Base-by-base conservation (phyloP, 2,888 invertebrate species). In the Notocelia uddmanniana region DNA sequence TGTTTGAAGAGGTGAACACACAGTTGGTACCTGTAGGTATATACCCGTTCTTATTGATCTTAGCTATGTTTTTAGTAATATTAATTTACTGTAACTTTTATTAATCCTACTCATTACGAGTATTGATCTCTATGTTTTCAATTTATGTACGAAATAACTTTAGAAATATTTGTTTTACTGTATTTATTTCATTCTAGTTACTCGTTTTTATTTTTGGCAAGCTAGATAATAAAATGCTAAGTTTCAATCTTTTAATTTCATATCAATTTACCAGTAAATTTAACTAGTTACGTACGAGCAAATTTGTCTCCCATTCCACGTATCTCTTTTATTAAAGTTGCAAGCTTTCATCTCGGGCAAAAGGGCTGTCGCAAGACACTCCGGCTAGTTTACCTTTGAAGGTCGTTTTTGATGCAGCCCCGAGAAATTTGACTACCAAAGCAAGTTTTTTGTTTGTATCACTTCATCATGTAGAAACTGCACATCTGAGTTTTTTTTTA, bases 301-400 rank as follows among this genome's bases (percentile, higher is more conserved):
- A 64, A 64, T 37, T 18, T 54, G 63, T 34, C 21, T 9, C 21
- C n/a, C 37, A 10, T 50, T 8, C 41, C 21, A 21, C 45, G 54
- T 59, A 41, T 67, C 54, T 66, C 66, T 60, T 71, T 70, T 52
- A 70, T 66, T 37, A 70, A 71, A 37, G 54, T 66, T 71, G 66
- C 71, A 67, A 45, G 54, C 59, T 71, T 67, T 71, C 59, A 67
- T 60, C 71, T 67, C 54, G 23, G 50, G 45, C 48, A 60, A 60
- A 54, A 64, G 48, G 23, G 59, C 59, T 31, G 66, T 67, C 54
- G 54, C 45, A 52, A 50, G 66, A 13, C 45, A 67, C 71, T 67
- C 18, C 71, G 60, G 71, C 54, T 71, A 60, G 59, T 71, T 71
- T 71, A 71, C 70, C 45, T 71, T 71, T 71, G 71, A 71, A 71